Conservation (phyloP, 2,113 vertebrate species). For the Hemibates koningsi region DNA sequence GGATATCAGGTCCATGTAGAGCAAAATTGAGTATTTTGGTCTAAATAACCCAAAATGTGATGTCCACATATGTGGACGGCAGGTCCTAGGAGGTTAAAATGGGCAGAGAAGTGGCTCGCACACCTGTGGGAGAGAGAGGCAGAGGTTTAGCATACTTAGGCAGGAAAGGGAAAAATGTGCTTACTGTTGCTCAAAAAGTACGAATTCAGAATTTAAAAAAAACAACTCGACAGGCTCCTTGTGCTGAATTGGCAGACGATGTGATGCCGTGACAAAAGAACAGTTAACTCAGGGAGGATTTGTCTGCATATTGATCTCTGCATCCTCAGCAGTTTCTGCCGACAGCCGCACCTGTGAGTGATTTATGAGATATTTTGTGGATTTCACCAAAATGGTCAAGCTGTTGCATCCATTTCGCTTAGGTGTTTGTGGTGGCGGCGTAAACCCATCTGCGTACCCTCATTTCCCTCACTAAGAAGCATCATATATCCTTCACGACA, state of each 20-base stretch:
- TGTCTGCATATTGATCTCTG: conserved; percentile 32
- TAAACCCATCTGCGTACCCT: conserved; percentile 11
- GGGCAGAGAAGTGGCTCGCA: not conserved
- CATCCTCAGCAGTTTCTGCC: conserved; percentile 7
- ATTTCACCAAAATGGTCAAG: conserved; percentile 8
- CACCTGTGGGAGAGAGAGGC: not conserved
- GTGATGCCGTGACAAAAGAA: not conserved
- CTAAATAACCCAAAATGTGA: too few relatives aligned
- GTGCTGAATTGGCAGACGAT: not conserved
- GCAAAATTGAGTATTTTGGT: too few relatives aligned
- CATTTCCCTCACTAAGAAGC: conserved; percentile 8
- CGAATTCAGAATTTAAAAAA: not conserved
- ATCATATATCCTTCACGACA: conserved; percentile 24
- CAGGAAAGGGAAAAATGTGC: not conserved
- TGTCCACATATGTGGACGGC: too few relatives aligned
- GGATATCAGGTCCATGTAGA: too few relatives aligned
- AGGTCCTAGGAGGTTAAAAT: not conserved
- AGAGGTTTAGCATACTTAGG: not conserved
- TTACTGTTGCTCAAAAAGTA: not conserved
- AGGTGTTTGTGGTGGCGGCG: not conserved
- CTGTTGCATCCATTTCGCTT: not conserved
- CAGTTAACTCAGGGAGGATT: not conserved
- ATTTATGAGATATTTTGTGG: conserved; percentile 35
- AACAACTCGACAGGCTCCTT: not conserved
- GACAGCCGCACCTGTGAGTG: conserved; percentile 26